phyloP scores from a whole-genome alignment of 2,888 invertebrate genomes.

The Polia nebulosa region DNA sequence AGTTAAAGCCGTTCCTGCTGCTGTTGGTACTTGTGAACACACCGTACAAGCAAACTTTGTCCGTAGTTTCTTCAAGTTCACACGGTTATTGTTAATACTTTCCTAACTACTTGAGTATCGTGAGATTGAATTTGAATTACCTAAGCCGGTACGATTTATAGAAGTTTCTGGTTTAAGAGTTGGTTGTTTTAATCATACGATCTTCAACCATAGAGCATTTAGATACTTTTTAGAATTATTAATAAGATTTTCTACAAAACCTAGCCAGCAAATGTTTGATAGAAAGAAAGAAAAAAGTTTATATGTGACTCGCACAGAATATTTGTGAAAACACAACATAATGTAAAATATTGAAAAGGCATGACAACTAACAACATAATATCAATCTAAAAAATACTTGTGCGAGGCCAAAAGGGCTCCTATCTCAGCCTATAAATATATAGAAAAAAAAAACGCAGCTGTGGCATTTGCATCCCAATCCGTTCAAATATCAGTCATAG shows the following conservation, averaged over 20 bases:
- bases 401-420: too few species aligned
- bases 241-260: not conserved
- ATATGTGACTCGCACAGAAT: too few species aligned
- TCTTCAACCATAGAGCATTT: not conserved
- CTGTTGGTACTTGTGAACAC: conserved; percentile 6
- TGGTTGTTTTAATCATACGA: not conserved
- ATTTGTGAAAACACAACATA: too few species aligned
- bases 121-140: not conserved
- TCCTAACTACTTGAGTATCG: conserved; percentile 8
- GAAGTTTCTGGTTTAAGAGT: not conserved
- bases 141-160: not conserved
- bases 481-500: not conserved
- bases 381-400: too few species aligned
- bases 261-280: not conserved
- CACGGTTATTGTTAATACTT: conserved; percentile 3
- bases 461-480: not conserved
- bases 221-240: not conserved
- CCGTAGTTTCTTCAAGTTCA: conserved; percentile 8
- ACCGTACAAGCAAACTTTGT: conserved; percentile 1
- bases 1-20: too few species aligned
- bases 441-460: too few species aligned
- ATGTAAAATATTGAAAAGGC: too few species aligned
- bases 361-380: too few species aligned
- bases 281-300: too few species aligned
- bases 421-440: too few species aligned